Conservation (phyloP, 2,113 vertebrate genomes). For the Serilophus lunatus region DNA sequence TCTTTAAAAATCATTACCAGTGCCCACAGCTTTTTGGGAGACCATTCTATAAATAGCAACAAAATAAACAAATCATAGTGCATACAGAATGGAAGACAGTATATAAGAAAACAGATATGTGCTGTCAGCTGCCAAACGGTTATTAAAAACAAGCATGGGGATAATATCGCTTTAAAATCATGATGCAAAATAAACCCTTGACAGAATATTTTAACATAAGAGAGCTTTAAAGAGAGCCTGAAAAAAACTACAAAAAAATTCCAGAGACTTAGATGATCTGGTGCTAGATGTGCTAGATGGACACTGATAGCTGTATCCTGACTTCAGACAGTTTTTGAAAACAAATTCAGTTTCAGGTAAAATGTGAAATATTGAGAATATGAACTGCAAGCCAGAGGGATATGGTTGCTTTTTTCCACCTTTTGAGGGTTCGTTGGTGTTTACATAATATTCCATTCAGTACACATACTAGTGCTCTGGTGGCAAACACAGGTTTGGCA, state of each 20-base stretch:
- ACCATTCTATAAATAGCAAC: conserved; percentile 18
- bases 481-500: background rate
- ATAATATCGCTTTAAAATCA: background rate
- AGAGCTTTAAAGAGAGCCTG: background rate
- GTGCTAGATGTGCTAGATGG: background rate
- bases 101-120: background rate
- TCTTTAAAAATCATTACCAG: conserved; percentile 30
- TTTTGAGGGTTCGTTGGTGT: background rate
- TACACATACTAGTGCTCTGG: background rate
- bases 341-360: background rate
- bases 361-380: background rate
- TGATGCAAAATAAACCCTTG: background rate
- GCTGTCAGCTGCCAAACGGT: background rate
- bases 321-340: background rate
- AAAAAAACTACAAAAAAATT: background rate
- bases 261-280: background rate
- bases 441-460: background rate
- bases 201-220: background rate
- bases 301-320: background rate
- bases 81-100: background rate
- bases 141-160: background rate
- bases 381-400: background rate
- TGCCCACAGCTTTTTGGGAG: background rate
- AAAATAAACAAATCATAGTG: background rate
- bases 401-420: rapidly evolving